A percentile compares a stretch with the other conserved stretches of the same genome.
Conservation (phyloP, 2,113 vertebrate species). For the Anolis sagrei region DNA sequence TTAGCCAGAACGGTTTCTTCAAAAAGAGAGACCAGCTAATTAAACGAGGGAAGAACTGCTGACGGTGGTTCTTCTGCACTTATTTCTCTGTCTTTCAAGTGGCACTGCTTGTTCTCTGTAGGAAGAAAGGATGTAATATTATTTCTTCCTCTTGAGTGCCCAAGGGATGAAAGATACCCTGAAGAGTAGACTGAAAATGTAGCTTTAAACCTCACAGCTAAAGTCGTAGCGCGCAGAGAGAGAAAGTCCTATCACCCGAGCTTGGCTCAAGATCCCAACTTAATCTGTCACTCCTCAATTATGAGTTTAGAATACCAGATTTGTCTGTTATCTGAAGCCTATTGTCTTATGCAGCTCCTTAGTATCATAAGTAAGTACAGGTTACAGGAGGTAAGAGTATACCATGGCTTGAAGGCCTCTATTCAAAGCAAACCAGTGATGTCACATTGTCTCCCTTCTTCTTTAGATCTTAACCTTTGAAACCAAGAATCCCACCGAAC, state of each 20-base stretch:
- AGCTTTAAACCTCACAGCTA: background rate
- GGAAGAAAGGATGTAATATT: background rate
- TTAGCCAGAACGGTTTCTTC: background rate
- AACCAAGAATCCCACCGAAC: slow-evolving; percentile 92
- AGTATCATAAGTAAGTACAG: background rate
- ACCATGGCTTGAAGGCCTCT: fast-evolving
- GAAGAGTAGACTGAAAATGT: no score
- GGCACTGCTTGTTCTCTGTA: background rate
- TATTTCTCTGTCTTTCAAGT: slow-evolving; percentile 36
- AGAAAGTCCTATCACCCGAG: slow-evolving; percentile 31
- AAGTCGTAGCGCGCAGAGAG: background rate
- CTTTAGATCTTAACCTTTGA: slow-evolving; percentile 94
- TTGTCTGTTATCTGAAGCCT: background rate
- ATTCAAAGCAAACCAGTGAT: background rate
- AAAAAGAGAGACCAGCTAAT: background rate
- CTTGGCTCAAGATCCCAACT: background rate
- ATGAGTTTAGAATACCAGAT: background rate
- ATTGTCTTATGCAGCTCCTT: background rate
- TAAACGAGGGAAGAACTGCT: background rate
- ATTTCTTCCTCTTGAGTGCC: background rate
- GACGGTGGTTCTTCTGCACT: background rate
- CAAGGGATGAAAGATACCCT: background rate
- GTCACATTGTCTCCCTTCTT: background rate
- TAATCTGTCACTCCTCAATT: background rate
- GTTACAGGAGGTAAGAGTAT: fast-evolving